Evolutionary conservation across 1,140 invertebrate genomes (phyloP), one percentile per base, ranked within the genome.

Genomic region (Dinothrombium tinctorium): DNA sequence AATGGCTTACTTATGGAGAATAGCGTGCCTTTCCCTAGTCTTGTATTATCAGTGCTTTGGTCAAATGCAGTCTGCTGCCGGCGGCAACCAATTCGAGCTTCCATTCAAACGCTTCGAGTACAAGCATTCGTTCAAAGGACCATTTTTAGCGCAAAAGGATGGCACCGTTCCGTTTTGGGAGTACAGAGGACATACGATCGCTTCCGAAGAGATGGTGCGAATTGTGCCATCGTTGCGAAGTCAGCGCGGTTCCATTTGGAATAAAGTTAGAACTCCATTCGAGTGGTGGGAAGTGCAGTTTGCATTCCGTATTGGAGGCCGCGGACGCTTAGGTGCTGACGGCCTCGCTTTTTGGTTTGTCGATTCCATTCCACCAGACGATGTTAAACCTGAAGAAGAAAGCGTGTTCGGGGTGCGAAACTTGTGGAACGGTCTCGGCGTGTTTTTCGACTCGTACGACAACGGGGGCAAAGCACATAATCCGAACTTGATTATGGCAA

Each of bases 381-480:
- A n/a, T n/a, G 20, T 14, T 2, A 33, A 40, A 20, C 24, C n/a
- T n/a, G 12, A 12, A 21, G 26, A 86, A 57, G 90, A 89, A 0
- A 73, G 81, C 3, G 89, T 96, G 9, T 98, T 94, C 63, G 92
- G 92, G 6, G 84, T 80, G 12, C 81, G 76, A 7, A 90, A 98
- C 58, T 66, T 72, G 47, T 99, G 92, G 92, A 74, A 73, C 51
- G 92, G 92, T 46, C 66, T 98, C 17, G 89, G 74, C 17, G 59
- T 96, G 12, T 86, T 96, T 58, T 90, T 95, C 54, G 92, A 99
- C 59, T 96, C 90, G 0, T 99, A 96, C 58, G 92, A 99, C 56
- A 99, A 99, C 63, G 92, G 98, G 59, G 90, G 86, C 59, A 89
- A 66, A 58, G 84, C 90, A 58, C 95, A 98, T 56, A 96, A 98